Conservation (phyloP, 92 coral and sea anemone species). For the Epizoanthus illoricatus region DNA sequence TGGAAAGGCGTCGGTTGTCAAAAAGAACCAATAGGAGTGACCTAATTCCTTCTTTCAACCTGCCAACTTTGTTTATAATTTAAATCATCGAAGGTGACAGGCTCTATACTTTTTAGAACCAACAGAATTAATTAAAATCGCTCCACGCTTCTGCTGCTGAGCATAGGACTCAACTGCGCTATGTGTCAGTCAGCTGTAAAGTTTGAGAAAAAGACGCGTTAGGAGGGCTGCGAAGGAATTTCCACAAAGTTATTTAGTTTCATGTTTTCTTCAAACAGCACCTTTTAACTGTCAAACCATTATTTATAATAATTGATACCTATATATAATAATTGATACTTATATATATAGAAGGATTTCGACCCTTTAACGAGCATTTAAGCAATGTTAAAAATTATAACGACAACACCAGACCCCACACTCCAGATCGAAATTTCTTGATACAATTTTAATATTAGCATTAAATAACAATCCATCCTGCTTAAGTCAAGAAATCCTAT, state of each 20-base stretch:
- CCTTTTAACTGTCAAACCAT: slow-evolving; percentile 39
- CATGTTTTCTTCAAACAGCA: slow-evolving; percentile 20
- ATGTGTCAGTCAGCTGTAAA: slow-evolving; percentile 9
- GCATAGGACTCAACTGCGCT: slow-evolving; percentile 9
- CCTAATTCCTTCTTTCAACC: too few relatives aligned
- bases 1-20: too few relatives aligned
- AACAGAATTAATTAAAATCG: slow-evolving; percentile 13
- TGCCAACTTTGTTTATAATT: too few relatives aligned
- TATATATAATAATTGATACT: slow-evolving; percentile 16
- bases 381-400: slow-evolving; percentile 42
- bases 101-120: not conserved
- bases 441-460: slow-evolving; percentile 38
- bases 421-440: slow-evolving; percentile 1
- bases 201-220: not conserved
- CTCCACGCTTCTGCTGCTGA: slow-evolving; percentile 26
- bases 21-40: too few relatives aligned
- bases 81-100: not conserved
- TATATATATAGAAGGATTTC: slow-evolving; percentile 12
- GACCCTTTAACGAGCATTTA: slow-evolving; percentile 41
- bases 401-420: slow-evolving; percentile 33
- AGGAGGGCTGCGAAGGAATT: slow-evolving; percentile 25
- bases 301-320: slow-evolving; percentile 36
- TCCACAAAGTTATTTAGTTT: slow-evolving; percentile 17
- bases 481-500: not conserved
- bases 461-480: slow-evolving; percentile 28